Base-by-base conservation (phyloP, 2,888 invertebrate species). In the Lomographa bimaculata region DNA sequence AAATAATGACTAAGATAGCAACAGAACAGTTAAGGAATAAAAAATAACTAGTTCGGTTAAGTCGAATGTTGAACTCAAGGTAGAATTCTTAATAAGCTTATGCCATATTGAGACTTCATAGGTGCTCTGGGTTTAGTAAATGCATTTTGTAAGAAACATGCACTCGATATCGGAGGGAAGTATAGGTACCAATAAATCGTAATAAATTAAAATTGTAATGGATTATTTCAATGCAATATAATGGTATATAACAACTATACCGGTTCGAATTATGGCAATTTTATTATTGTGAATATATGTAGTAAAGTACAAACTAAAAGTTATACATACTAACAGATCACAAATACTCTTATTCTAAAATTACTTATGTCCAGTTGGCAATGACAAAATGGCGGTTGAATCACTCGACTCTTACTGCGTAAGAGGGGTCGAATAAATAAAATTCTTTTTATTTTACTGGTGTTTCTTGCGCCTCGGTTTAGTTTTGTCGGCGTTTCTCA, bases 401-500 rank as follows among this genome's bases (percentile, higher is more conserved):
- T 84, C 82, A 80, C 82, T 72, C 77, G 70, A 60, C 83, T 81
- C 81, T 81, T 72, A 70, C 80, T 58, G 27, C 65, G 74, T 69
- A 73, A 81, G 79, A 80, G 80, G 73, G 81, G 85, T 85, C 83
- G 74, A 70, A 64, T 59, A 57, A 62, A 72, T 71, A 76, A 79
- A 80, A 66, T 33, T n/a, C n/a, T n/a, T n/a, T 23, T 14, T 21
- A 35, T 38, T 40, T 80, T 83, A 90, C 61, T 89, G 90, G 57
- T 90, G 90, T 64, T 87, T 89, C 64, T 87, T 89, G 60, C 90
- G 90, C 73, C 90, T 72, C 20, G 71, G 64, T 63, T 89, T 90
- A 34, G 80, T 80, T 76, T 91, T 91, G 64, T 92, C 93, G 47
- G 93, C 92, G 71, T 94, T 93, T 51, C 94, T 90, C 48, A 96